Evolutionary conservation across 2,888 invertebrate genomes (phyloP).

Genomic region (Eupithecia centaureata): DNA sequence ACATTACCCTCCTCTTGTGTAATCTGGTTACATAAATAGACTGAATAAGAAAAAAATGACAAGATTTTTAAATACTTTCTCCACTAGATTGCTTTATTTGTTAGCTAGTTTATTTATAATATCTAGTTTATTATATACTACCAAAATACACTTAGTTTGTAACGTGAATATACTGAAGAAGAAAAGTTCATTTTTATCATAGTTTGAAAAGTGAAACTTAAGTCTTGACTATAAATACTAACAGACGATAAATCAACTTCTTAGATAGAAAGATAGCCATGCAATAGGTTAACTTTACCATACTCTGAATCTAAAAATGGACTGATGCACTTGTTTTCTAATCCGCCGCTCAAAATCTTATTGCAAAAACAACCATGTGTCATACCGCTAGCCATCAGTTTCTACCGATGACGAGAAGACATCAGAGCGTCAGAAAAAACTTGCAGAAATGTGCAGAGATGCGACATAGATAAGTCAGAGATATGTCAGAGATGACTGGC

Average conservation of each 20-base stretch:
- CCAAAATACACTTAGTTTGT: too few species aligned
- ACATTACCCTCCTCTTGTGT: too few species aligned
- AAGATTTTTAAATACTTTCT: too few species aligned
- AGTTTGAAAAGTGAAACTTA: neutral
- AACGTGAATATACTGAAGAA: too few species aligned
- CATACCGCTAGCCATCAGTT: slow-evolving; percentile 21
- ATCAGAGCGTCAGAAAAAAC: slow-evolving; percentile 24
- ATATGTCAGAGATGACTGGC: slow-evolving; percentile 27
- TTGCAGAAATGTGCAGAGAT: slow-evolving; percentile 20
- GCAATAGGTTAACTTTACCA: neutral
- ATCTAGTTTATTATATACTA: too few species aligned
- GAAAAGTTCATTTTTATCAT: neutral
- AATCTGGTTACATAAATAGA: too few species aligned
- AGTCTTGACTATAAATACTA: neutral
- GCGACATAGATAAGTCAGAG: slow-evolving; percentile 33
- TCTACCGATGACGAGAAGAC: slow-evolving; percentile 24
- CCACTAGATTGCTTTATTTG: too few species aligned
- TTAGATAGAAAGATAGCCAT: neutral
- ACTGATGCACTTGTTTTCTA: slow-evolving; percentile 17
- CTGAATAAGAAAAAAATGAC: too few species aligned
- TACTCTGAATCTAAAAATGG: neutral
- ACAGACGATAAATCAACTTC: too few species aligned
- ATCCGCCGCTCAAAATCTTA: slow-evolving; percentile 16
- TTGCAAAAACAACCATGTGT: slow-evolving; percentile 23
- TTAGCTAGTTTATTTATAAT: too few species aligned